Evolutionary conservation across 2,888 invertebrate species (phyloP).

Genomic region (Neoaliturus tenellus): DNA sequence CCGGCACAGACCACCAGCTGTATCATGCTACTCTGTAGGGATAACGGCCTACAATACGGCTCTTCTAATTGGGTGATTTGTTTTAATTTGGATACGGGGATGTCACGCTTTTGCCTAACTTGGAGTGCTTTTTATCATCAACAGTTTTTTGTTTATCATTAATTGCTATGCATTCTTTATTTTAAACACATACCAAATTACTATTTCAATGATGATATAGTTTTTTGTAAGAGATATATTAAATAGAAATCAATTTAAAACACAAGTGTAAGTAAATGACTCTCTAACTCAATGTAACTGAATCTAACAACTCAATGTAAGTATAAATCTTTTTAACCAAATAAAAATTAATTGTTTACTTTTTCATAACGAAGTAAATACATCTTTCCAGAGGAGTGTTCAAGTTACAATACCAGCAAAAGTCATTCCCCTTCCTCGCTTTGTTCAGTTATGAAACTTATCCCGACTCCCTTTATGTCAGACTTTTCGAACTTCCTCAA

Average conservation of each 20-base stretch:
- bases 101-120: background rate
- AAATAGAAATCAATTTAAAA: no score
- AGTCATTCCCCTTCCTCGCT: slow-evolving; percentile 4
- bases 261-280: no score
- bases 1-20: no score
- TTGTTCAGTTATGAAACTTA: background rate
- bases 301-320: no score
- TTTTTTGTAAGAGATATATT: no score
- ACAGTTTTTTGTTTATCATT: background rate
- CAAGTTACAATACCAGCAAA: slow-evolving; percentile 2
- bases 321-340: no score
- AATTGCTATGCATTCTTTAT: no score
- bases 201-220: no score
- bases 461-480: background rate
- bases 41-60: slow-evolving; percentile 9
- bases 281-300: no score
- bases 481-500: slow-evolving; percentile 7
- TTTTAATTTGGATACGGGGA: background rate
- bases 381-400: background rate
- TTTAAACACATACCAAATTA: no score
- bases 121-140: background rate
- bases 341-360: no score
- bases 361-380: background rate
- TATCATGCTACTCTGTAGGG: no score
- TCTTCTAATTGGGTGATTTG: slow-evolving; percentile 22